phyloP scores from a whole-genome alignment of 2,113 vertebrate genomes.

The Sylvilagus bachmani region DNA sequence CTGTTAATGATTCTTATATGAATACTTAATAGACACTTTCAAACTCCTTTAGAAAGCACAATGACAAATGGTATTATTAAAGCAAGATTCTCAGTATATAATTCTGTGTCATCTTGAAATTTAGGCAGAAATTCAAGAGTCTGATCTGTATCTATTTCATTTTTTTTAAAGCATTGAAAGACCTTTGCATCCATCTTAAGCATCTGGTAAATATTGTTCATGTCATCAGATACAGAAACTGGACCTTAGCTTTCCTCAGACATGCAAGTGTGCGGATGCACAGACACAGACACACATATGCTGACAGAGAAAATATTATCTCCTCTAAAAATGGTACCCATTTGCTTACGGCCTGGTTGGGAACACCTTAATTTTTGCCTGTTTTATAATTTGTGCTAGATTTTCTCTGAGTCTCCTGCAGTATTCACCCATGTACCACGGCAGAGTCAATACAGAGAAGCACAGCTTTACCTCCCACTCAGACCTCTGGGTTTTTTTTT shows the following conservation, averaged over 20 bases:
- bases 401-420: not conserved
- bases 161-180: conserved; percentile 43
- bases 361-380: not conserved
- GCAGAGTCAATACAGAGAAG: not conserved
- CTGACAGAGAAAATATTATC: not conserved
- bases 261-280: too few species aligned
- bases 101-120: conserved; percentile 67
- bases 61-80: conserved; percentile 67
- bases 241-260: conserved; percentile 18
- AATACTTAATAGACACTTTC: conserved; percentile 11
- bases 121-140: conserved; percentile 40
- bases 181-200: not conserved
- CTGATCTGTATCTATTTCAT: conserved; percentile 21
- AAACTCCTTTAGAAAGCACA: conserved; percentile 51
- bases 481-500: too few species aligned
- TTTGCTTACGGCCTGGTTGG: not conserved
- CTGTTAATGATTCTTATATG: conserved; percentile 44
- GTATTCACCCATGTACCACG: not conserved
- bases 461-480: not conserved
- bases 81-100: conserved; percentile 7
- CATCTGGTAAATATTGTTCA: conserved; percentile 20
- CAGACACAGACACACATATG: not conserved
- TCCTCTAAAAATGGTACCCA: not conserved
- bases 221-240: not conserved
- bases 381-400: not conserved